Base-by-base conservation (phyloP, 2,113 vertebrate genomes). In the Laterallus jamaicensis region DNA sequence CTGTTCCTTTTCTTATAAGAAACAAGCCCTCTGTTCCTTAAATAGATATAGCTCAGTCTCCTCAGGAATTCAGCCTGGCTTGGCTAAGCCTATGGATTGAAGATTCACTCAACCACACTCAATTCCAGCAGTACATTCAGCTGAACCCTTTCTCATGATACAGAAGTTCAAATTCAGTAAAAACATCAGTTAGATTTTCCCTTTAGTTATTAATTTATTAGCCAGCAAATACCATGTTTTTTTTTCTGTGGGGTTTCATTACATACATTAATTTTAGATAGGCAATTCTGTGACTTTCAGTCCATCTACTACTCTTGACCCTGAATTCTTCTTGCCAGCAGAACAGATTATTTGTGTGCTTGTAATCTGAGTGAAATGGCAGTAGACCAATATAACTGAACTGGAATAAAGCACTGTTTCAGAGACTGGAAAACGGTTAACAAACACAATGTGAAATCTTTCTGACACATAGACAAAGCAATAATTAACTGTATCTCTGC, bases 381-480 rank as follows among this genome's bases (percentile, higher is more conserved):
- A 90, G 31, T 49, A 54, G 35, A 75, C 21, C 40, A 67, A 49
- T 66, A 52, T 82, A 91, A 85, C 37, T 66, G 79, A 87, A 75
- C 40, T 54, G 55, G 58, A n/a, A 67, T 20, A 91, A 56, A 95
- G 74, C 21, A 58, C 12, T 75, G 18, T 11, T 64, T 95, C 71
- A 64, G 73, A 90, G 47, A 54, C 70, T 24, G 32, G 10, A 32
- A 42, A 84, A 92, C 82, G 24, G 40, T 64, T 58, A 78, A 59
- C 16, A 91, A 89, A 91, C 11, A 67, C 8, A 24, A 77, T 78
- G 19, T 77, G 37, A 88, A 94, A 29, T 11, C 74, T 69, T 94
- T 90, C 70, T 95, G 73, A 94, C 73, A 95, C 89, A 89, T 28
- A 96, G n/a, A 62, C 16, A 93, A 84, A 88, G 56, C 54, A 94